phyloP scores from a whole-genome alignment of 2,888 invertebrate species.

The Silvanus unidentatus region DNA sequence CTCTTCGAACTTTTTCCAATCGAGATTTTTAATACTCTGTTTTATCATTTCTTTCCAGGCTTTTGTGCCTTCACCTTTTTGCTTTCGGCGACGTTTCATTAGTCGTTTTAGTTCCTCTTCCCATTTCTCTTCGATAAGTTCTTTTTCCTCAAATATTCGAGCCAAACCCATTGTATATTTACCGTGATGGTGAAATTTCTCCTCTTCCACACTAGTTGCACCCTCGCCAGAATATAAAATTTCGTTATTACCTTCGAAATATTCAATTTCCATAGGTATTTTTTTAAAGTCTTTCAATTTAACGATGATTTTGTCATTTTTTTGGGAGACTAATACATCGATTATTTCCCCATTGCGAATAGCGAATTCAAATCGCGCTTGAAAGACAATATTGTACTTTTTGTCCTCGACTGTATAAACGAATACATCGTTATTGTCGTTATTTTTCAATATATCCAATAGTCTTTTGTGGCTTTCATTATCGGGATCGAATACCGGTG shows the following conservation, averaged over 20 bases:
- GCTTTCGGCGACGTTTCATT: constrained; percentile 38
- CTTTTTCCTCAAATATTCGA: constrained; percentile 73
- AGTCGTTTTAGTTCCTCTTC: constrained; percentile 44
- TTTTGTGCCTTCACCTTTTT: constrained; percentile 41
- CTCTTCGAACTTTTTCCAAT: constrained; percentile 60
- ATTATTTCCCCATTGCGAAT: constrained; percentile 71
- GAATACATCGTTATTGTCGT: constrained; percentile 57
- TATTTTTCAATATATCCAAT: constrained; percentile 54
- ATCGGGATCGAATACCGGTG: constrained; percentile 64
- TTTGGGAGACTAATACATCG: constrained; percentile 71
- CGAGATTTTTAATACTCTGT: constrained; percentile 58
- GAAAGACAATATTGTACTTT: constrained; percentile 68
- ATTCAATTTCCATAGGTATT: constrained; percentile 55
- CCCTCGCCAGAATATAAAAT: constrained; percentile 69
- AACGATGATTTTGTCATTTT: constrained; percentile 67
- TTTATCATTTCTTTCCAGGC: constrained; percentile 59
- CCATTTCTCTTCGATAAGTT: constrained; percentile 62
- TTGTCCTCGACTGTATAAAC: constrained; percentile 72
- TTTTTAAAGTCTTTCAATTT: constrained; percentile 68
- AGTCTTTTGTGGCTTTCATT: constrained; percentile 61
- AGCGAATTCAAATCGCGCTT: constrained; percentile 67
- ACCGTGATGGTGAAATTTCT: constrained; percentile 46
- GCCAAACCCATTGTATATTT: constrained; percentile 61
- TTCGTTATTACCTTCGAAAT: constrained; percentile 34
- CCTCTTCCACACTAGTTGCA: constrained; percentile 55